Conservation (phyloP, 1,140 invertebrate genomes). For the Zeugodacus cucurbitae region DNA sequence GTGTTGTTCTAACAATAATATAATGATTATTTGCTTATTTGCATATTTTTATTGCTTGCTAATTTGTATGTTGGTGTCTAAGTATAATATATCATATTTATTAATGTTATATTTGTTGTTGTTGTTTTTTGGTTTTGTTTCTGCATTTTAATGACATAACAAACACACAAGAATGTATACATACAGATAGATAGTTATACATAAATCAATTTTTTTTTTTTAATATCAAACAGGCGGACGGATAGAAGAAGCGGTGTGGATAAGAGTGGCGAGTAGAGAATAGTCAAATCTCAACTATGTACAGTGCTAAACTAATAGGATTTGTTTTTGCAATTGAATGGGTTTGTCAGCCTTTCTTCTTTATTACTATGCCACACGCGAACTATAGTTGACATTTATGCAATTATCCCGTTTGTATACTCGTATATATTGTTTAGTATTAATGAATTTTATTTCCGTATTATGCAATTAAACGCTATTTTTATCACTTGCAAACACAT, state of each 20-base stretch:
- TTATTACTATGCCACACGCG: conserved; percentile 32
- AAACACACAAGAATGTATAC: not conserved
- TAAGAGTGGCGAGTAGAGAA: not conserved
- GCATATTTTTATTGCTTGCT: not conserved
- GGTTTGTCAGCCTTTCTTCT: not conserved
- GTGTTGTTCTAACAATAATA: no score
- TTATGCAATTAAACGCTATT: conserved; percentile 14
- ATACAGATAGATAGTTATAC: conserved; percentile 32
- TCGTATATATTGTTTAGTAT: not conserved
- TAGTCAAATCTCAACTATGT: not conserved
- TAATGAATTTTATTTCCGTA: not conserved
- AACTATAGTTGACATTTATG: not conserved
- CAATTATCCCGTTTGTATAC: not conserved
- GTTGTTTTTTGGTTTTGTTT: not conserved
- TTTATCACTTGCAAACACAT: not conserved
- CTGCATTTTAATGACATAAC: not conserved
- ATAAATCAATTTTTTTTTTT: not conserved
- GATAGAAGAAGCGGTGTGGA: not conserved
- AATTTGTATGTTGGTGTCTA: not conserved
- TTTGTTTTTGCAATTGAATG: not conserved
- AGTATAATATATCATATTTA: not conserved
- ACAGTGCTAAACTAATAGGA: not conserved
- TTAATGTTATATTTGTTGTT: not conserved
- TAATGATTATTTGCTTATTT: not conserved
- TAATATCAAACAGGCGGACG: not conserved